Evolutionary conservation across 2,797 vertebrate species (phyloP), one percentile per base, ranked within the genome.

Genomic region (Pseudomugil gertrudae): DNA sequence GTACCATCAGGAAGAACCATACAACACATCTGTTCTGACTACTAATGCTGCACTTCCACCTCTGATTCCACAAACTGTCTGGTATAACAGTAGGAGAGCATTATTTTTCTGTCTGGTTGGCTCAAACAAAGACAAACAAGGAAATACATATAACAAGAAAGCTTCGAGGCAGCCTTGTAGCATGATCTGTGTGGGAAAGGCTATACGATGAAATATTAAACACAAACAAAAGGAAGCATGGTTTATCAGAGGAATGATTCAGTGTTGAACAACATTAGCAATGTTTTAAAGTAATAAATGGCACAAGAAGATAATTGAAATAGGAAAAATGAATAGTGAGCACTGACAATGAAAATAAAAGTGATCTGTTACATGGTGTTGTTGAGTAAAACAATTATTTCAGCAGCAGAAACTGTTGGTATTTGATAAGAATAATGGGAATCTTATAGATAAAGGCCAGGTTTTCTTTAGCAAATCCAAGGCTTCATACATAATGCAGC

Each of bases 401-500:
- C 26, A 17, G 19, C 33, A 15, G 26, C 10, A 26, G 33, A 40
- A n/a, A 29, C 36, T 58, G 47, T 51, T 54, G 45, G 32, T 14
- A 43, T 72, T 57, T 52, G 26, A 47, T 36, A 19, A n/a, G 14
- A 58, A 9, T 26, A 21, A 51, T 57, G 23, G 19, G 60, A 53
- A 56, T 26, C 14, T 47, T 48, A 23, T 26, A 21, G 40, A 53
- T 38, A 19, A 35, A 54, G 21, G 26, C 33, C 48, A 35, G 24
- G 10, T 24, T 51, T 51, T 51, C 24, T 51, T 51, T 51, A 15
- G 4, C 24, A 15, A 51, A 13, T 27, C 24, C 48, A 17, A 24
- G 36, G 27, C n/a, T 47, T 55, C 38, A 47, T 56, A 43, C 19
- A 36, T 50, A 26, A 53, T 9, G 38, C 17, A 51, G 33, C 23